These are phyloP conservation scores for Channa striata DNA, from an alignment of 2,797 vertebrate species.

Conservation along the genomic window DNA sequence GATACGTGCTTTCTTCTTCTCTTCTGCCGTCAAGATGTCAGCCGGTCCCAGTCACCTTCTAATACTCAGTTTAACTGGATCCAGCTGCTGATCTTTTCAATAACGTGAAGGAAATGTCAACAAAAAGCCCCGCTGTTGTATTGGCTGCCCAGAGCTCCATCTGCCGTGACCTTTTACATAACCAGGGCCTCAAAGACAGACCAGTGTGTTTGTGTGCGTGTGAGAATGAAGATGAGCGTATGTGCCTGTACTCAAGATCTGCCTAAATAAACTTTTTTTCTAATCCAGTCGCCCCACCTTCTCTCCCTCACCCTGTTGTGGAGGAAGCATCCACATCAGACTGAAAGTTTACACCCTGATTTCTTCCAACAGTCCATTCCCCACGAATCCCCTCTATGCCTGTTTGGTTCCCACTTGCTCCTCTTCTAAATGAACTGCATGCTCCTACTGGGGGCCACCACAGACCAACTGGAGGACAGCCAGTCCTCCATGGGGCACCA, in stretches of 20 bases:
- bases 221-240: slow-evolving; percentile 44
- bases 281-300: slow-evolving; percentile 41
- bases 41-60: slow-evolving; percentile 25
- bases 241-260: slow-evolving; percentile 83
- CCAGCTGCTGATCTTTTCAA: slow-evolving; percentile 44
- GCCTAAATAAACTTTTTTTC: slow-evolving; percentile 74
- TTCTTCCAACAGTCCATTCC: slow-evolving; percentile 43
- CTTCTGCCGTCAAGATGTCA: slow-evolving; percentile 39
- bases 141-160: slow-evolving; percentile 54
- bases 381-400: slow-evolving; percentile 19
- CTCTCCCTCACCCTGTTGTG: slow-evolving; percentile 24
- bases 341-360: slow-evolving; percentile 73
- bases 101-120: slow-evolving; percentile 38
- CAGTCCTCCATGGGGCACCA: slow-evolving; percentile 66
- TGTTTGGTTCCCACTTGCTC: slow-evolving; percentile 6
- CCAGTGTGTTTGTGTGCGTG: slow-evolving; percentile 29
- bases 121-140: slow-evolving; percentile 29
- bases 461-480: slow-evolving; percentile 63
- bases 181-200: slow-evolving; percentile 53
- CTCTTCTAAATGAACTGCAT: slow-evolving; percentile 47
- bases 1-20: slow-evolving; percentile 36
- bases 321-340: slow-evolving; percentile 51
- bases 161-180: slow-evolving; percentile 59
- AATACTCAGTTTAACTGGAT: slow-evolving; percentile 32
- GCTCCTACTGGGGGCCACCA: slow-evolving; percentile 43